Percentiles rank a stretch among this genome's conserved stretches.
phyloP scores from a whole-genome alignment of 35 echinoderm and acorn worm genomes.

The Ophiothrix spiculata region DNA sequence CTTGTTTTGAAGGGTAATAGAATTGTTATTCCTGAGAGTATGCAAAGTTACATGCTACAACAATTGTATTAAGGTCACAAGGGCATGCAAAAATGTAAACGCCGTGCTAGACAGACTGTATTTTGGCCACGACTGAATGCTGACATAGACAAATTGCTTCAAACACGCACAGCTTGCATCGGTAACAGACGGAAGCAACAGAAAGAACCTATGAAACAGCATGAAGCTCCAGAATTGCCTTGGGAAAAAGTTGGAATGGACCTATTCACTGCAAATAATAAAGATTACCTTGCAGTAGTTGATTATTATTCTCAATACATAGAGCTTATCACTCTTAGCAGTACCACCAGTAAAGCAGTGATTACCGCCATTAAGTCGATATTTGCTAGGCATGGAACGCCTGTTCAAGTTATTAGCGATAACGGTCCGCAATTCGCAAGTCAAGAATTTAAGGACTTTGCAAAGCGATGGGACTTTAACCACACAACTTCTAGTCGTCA shows the following conservation, averaged over 20 bases:
- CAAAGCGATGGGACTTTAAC: constrained; percentile 50
- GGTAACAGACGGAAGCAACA: constrained; percentile 8
- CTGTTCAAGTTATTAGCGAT: constrained; percentile 26
- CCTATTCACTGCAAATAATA: constrained; percentile 25
- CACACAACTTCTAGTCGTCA: constrained; percentile 54
- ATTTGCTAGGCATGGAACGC: constrained; percentile 46
- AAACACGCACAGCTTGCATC: constrained; percentile 40
- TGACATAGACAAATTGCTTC: constrained; percentile 42
- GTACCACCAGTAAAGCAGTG: constrained; percentile 9
- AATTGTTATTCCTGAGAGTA: constrained; percentile 17
- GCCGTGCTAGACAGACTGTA: constrained; percentile 28
- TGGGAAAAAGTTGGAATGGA: constrained; percentile 66
- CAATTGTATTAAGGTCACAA: constrained; percentile 42
- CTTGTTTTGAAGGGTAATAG: constrained; percentile 38
- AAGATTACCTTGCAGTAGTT: constrained; percentile 48
- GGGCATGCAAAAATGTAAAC: constrained; percentile 40
- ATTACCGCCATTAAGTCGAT: constrained; percentile 34
- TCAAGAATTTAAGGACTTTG: constrained; percentile 58
- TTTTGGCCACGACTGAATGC: constrained; percentile 60
- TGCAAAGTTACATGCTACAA: constrained; percentile 26
- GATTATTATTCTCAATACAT: constrained; percentile 60
- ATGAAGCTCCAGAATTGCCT: constrained; percentile 36
- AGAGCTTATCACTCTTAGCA: neutral
- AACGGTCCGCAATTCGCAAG: constrained; percentile 67
- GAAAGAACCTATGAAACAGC: constrained; percentile 35